Percentiles rank a stretch among this genome's conserved stretches.
Conservation (phyloP, 2,113 vertebrate species). For the Girardinichthys multiradiatus region DNA sequence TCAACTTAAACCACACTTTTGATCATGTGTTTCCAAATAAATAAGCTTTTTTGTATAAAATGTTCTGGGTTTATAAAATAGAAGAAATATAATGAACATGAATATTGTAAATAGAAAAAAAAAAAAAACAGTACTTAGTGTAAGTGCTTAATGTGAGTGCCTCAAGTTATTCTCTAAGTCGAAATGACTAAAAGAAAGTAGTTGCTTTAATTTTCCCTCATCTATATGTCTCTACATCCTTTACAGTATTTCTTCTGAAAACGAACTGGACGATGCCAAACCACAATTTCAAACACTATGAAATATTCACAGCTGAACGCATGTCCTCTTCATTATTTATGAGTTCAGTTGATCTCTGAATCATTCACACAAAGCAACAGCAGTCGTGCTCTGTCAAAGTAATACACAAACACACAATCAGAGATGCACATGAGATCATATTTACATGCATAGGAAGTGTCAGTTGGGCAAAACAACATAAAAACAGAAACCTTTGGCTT, state of each 20-base stretch:
- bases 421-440: neutral
- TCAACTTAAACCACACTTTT: neutral
- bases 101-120: no score
- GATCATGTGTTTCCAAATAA: neutral
- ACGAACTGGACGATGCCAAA: conserved; percentile 6
- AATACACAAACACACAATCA: conserved; percentile 4
- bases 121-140: neutral
- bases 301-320: conserved; percentile 75
- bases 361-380: conserved; percentile 52
- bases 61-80: neutral
- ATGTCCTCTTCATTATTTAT: conserved; percentile 77
- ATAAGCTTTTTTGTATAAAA: neutral
- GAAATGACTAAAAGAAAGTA: neutral
- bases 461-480: conserved; percentile 1
- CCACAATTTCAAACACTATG: conserved; percentile 69
- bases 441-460: conserved; percentile 8
- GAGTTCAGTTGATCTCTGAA: conserved; percentile 72
- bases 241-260: neutral
- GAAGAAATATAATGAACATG: no score
- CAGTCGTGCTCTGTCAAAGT: neutral
- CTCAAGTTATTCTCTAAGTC: neutral
- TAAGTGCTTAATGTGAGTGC: no score
- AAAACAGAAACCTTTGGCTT: neutral
- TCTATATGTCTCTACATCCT: neutral
- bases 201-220: neutral